A percentile compares a stretch with the other conserved stretches of the same genome.
These are phyloP conservation scores for Pagetopsis macropterus DNA, from an alignment of 2,797 vertebrate species.

Conservation along the genomic window DNA sequence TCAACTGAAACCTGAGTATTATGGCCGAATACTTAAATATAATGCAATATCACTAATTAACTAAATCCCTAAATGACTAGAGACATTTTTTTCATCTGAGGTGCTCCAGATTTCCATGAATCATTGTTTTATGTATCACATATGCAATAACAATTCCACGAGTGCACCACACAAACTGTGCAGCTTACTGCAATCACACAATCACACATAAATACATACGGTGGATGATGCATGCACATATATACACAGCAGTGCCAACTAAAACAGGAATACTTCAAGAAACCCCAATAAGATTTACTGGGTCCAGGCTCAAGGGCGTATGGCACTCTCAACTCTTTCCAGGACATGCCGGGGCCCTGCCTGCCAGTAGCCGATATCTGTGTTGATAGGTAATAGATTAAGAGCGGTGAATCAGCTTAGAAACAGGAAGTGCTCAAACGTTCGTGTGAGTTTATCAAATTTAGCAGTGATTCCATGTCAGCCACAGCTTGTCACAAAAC, in stretches of 20 bases:
- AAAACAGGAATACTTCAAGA: constrained; percentile 54
- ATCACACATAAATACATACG: constrained; percentile 2
- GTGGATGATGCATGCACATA: not conserved
- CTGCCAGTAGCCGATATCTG: too few species aligned
- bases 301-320: too few species aligned
- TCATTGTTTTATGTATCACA: constrained; percentile 30
- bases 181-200: not conserved
- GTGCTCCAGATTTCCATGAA: constrained; percentile 30
- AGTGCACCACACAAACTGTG: constrained; percentile 3
- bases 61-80: constrained; percentile 41
- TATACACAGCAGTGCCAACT: constrained; percentile 41
- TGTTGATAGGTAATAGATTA: too few species aligned
- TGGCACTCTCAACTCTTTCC: too few species aligned
- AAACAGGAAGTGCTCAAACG: too few species aligned
- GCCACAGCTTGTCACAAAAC: too few species aligned
- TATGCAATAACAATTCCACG: constrained; percentile 37
- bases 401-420: too few species aligned
- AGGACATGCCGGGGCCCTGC: too few species aligned
- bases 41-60: constrained; percentile 38
- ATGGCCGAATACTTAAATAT: constrained; percentile 21
- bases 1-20: constrained; percentile 45
- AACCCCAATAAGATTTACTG: constrained; percentile 57
- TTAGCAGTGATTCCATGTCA: too few species aligned
- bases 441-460: too few species aligned
- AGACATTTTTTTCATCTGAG: constrained; percentile 44